Evolutionary conservation across 2,113 vertebrate species (phyloP).

Genomic region (Lagopus muta): DNA sequence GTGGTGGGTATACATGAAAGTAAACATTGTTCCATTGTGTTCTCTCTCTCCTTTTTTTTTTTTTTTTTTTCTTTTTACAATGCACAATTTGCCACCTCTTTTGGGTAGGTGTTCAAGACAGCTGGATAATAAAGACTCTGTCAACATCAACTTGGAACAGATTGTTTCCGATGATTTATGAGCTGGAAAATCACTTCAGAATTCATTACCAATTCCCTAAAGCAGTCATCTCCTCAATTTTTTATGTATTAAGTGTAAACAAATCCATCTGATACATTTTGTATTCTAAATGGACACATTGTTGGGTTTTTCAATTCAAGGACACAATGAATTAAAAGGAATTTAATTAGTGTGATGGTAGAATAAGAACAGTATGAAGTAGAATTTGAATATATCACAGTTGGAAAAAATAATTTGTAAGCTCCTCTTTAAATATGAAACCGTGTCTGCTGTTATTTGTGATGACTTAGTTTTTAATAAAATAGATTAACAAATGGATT

Average conservation of each 20-base stretch:
- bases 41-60: neutral
- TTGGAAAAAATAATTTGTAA: slow-evolving; percentile 31
- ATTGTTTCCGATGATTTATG: slow-evolving; percentile 35
- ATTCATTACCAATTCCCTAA: slow-evolving; percentile 22
- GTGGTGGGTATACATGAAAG: neutral
- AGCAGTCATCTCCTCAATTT: neutral
- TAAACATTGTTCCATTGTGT: neutral
- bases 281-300: slow-evolving; percentile 37
- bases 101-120: neutral
- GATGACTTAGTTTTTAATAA: neutral
- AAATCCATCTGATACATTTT: slow-evolving; percentile 30
- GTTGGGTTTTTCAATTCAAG: slow-evolving; percentile 46
- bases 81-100: neutral
- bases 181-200: neutral
- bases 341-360: slow-evolving; percentile 26
- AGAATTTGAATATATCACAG: slow-evolving; percentile 44
- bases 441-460: neutral
- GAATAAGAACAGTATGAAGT: slow-evolving; percentile 1
- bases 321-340: slow-evolving; percentile 31
- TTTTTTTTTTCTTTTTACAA: neutral
- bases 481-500: neutral
- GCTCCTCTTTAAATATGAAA: slow-evolving; percentile 17
- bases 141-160: slow-evolving; percentile 3
- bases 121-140: neutral
- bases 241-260: slow-evolving; percentile 23